Evolutionary conservation across 2,888 invertebrate species (phyloP).

Genomic region (Agriopis leucophaearia): DNA sequence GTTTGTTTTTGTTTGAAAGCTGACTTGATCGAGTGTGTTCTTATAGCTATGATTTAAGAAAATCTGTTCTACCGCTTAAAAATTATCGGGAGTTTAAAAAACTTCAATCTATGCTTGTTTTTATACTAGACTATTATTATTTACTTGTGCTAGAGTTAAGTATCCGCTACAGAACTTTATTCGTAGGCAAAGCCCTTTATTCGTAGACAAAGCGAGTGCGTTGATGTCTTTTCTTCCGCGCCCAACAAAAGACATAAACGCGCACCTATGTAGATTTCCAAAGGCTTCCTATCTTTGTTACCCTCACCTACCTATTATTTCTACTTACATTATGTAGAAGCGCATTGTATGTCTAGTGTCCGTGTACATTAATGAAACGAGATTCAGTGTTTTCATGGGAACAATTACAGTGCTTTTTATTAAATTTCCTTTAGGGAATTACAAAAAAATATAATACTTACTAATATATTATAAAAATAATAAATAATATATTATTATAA

Average conservation of each 20-base stretch:
- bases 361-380: not conserved
- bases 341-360: not conserved
- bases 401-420: too few relatives aligned
- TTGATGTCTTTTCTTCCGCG: constrained; percentile 16
- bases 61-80: too few relatives aligned
- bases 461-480: too few relatives aligned
- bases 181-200: not conserved
- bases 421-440: too few relatives aligned
- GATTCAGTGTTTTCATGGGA: not conserved
- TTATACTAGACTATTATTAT: too few relatives aligned
- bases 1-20: not conserved
- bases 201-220: not conserved
- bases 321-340: not conserved
- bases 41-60: too few relatives aligned
- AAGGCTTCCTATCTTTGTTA: not conserved
- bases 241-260: constrained; percentile 22
- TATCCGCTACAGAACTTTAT: not conserved
- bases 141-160: too few relatives aligned
- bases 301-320: too few relatives aligned
- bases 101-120: too few relatives aligned
- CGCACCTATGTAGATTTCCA: not conserved
- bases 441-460: too few relatives aligned
- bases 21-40: not conserved
- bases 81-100: too few relatives aligned
- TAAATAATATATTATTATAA: too few relatives aligned